Base-by-base conservation (phyloP, 64 coral and sea anemone species). In the Montipora cactus region DNA sequence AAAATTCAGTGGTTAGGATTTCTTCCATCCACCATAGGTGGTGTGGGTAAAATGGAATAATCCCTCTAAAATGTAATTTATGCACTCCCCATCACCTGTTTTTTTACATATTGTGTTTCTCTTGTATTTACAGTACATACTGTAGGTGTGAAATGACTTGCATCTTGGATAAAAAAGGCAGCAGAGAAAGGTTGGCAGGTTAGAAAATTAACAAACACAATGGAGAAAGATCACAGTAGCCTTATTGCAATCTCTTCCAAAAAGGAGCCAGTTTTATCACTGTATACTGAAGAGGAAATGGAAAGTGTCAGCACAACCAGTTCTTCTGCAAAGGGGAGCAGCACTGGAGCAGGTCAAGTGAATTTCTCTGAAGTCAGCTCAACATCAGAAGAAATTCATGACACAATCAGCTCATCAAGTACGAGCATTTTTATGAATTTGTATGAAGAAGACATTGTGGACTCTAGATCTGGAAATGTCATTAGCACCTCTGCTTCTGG, bases 341-440 rank as follows among this genome's bases (percentile, higher is more conserved):
- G 15, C 45, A 47, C 61, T 21, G 16, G 2, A 10, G 45, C 8
- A 20, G n/a, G 45, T 50, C 44, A 71, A 51, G 64, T 86, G 4
- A 61, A 81, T 81, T 28, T 62, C 47, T 86, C 45, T 49, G 82
- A 86, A 6, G 82, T 86, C 4, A 86, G 64, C 47, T 86, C 82
- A 14, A 86, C 82, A 51, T 86, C 82, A 1, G 82, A 86, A 19
- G 64, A 86, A 0, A 86, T 15, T 10, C n/a, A 71, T 11, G 28
- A 86, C 18, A 7, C 45, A 12, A 66, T 15, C 18, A 86, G 66
- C 49, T 51, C 64, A 22, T 71, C 82, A 86, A 86, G 19, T 37
- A 86, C 48, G 8, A 50, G 44, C 19, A 72, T 49, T n/a, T 86
- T 69, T 86, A 50, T 72, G 66, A 66, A 86, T 59, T 86, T 86